Conservation (phyloP, 2,888 invertebrate genomes). For the Patella depressa region DNA sequence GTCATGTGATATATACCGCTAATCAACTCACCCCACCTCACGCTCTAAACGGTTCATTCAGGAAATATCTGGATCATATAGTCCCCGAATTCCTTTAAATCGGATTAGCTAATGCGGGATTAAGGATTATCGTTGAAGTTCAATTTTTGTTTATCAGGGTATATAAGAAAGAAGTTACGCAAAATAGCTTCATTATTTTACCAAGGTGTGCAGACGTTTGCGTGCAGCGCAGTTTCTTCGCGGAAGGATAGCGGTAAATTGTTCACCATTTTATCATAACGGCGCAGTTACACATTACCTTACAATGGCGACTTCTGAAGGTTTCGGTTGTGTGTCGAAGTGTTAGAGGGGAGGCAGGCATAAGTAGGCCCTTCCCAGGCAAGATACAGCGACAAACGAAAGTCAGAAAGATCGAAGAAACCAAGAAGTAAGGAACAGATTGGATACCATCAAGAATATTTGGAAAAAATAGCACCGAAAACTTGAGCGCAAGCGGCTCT, state of each 20-base stretch:
- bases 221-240: conserved; percentile 1
- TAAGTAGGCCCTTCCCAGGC: conserved; percentile 21
- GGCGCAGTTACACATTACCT: conserved; percentile 26
- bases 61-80: conserved; percentile 19
- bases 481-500: too few relatives aligned
- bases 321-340: conserved; percentile 16
- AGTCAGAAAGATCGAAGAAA: conserved; percentile 24
- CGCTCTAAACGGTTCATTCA: conserved; percentile 19
- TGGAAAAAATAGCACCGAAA: not conserved
- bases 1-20: conserved; percentile 19
- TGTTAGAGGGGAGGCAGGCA: conserved; percentile 25
- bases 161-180: not conserved
- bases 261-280: conserved; percentile 15
- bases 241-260: conserved; percentile 3
- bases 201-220: not conserved
- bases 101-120: not conserved
- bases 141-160: not conserved
- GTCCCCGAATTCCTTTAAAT: conserved; percentile 6
- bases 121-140: not conserved
- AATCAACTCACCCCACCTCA: conserved; percentile 28
- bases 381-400: conserved; percentile 22
- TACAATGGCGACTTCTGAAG: conserved; percentile 26
- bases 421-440: conserved; percentile 5
- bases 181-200: not conserved
- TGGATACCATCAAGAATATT: conserved; percentile 17